Conservation (phyloP, 2,888 invertebrate species). For the Oegoconia quadripuncta region DNA sequence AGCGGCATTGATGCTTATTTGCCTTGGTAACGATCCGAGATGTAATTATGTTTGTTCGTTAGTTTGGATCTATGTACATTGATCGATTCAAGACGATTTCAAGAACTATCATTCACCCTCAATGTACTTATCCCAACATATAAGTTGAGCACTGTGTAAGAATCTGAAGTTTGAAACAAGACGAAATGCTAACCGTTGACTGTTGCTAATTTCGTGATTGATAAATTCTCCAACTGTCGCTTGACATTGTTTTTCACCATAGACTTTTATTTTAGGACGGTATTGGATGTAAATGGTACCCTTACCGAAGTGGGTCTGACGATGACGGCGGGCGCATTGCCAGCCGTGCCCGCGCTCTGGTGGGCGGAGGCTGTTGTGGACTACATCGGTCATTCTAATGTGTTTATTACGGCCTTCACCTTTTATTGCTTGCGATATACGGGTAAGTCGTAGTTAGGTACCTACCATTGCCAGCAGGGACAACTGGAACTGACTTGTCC, state of each 20-base stretch:
- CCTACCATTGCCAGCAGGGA: neutral
- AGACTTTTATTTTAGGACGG: slow-evolving; percentile 69
- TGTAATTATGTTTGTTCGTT: neutral
- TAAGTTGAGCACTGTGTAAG: no score
- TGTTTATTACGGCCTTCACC: slow-evolving; percentile 89
- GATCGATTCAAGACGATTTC: neutral
- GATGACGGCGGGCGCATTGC: slow-evolving; percentile 83
- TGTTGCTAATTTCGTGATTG: no score
- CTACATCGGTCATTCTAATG: slow-evolving; percentile 89
- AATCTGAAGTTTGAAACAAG: no score
- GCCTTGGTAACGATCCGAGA: slow-evolving; percentile 75
- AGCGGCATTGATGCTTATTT: slow-evolving; percentile 88
- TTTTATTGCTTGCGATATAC: slow-evolving; percentile 88
- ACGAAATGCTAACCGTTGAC: no score
- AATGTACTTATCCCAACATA: no score
- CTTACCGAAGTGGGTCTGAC: slow-evolving; percentile 81
- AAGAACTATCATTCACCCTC: neutral
- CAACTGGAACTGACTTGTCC: no score
- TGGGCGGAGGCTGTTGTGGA: slow-evolving; percentile 91
- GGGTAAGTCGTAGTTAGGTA: slow-evolving; percentile 57
- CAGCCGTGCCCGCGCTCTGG: slow-evolving; percentile 84
- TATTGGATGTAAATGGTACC: slow-evolving; percentile 76
- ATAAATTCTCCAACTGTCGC: no score
- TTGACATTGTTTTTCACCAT: neutral
- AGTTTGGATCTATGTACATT: no score